Conservation (phyloP, 2,888 invertebrate species). For the Cheilosia soror region DNA sequence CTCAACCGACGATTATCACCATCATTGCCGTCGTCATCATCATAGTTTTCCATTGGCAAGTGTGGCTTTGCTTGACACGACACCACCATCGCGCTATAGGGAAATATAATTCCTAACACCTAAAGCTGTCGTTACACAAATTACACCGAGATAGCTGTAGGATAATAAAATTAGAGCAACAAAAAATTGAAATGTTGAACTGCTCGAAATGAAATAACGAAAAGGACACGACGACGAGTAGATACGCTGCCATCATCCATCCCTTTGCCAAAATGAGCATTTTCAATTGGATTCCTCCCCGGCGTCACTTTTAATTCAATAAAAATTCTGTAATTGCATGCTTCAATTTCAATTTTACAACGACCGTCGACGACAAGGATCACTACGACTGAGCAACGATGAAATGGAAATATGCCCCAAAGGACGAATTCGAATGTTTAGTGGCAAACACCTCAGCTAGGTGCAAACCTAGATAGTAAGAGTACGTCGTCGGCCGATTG, state of each 20-base stretch:
- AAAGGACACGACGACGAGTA: conserved; percentile 24
- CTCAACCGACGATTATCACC: conserved; percentile 32
- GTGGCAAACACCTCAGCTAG: conserved; percentile 45
- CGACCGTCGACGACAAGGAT: conserved; percentile 18
- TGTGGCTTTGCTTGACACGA: background rate
- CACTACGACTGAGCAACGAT: conserved; percentile 16
- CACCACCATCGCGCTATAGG: conserved; percentile 26
- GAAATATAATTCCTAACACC: conserved; percentile 71
- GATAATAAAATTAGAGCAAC: conserved; percentile 70
- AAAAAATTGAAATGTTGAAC: conserved; percentile 51
- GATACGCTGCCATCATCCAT: conserved; percentile 37
- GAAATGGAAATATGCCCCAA: conserved; percentile 64
- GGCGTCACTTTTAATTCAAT: conserved; percentile 76
- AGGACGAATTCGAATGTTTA: conserved; percentile 55
- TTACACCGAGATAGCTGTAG: conserved; percentile 63
- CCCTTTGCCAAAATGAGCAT: conserved; percentile 61
- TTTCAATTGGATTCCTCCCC: conserved; percentile 75
- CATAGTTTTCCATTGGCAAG: conserved; percentile 49
- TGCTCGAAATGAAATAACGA: conserved; percentile 40
- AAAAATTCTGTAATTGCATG: conserved; percentile 76
- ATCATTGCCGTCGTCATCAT: conserved; percentile 38
- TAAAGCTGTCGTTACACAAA: conserved; percentile 74
- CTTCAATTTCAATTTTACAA: conserved; percentile 73
- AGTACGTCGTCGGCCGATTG: conserved; percentile 1
- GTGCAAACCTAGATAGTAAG: conserved; percentile 36